A percentile compares a stretch with the other conserved stretches of the same genome.
phyloP scores from a whole-genome alignment of 2,113 vertebrate genomes.

The Phyllopteryx taeniolatus region DNA sequence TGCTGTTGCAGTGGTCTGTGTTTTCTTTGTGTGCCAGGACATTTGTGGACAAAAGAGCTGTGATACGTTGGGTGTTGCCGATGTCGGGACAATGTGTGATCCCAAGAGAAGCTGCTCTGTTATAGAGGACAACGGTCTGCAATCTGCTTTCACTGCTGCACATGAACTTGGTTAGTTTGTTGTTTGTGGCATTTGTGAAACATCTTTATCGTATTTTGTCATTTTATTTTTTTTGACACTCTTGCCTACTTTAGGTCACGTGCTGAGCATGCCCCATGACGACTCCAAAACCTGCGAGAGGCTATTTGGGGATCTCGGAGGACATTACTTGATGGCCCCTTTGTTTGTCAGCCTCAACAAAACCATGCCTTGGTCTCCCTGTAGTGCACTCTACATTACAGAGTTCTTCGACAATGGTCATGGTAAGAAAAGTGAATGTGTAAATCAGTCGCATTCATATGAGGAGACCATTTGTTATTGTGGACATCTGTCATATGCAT shows the following conservation, averaged over 20 bases:
- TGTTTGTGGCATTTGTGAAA: background rate
- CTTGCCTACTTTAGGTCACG: conserved; percentile 77
- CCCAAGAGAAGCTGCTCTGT: conserved; percentile 97
- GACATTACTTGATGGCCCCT: conserved; percentile 88
- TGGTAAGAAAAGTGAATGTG: conserved; percentile 65
- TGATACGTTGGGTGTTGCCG: conserved; percentile 96
- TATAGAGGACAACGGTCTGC: conserved; percentile 96
- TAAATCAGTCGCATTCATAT: conserved; percentile 10
- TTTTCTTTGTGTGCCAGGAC: conserved; percentile 72
- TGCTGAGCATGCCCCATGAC: conserved; percentile 95
- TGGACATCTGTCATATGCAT: conserved; percentile 7
- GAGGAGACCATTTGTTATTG: conserved; percentile 10
- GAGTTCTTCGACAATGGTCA: conserved; percentile 94
- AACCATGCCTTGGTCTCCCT: conserved; percentile 90
- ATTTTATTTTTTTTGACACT: background rate
- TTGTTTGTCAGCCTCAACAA: conserved; percentile 85
- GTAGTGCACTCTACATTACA: conserved; percentile 89
- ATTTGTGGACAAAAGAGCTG: conserved; percentile 94
- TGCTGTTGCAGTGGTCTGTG: background rate
- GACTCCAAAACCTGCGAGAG: conserved; percentile 88
- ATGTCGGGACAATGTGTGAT: conserved; percentile 98
- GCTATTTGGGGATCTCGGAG: conserved; percentile 81
- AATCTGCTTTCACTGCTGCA: conserved; percentile 95
- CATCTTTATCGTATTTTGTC: background rate
- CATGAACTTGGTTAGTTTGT: conserved; percentile 89